Percentiles rank a stretch among this genome's conserved stretches.
Evolutionary conservation across 2,797 vertebrate species (phyloP).

Genomic region (Pantherophis vulpinus): DNA sequence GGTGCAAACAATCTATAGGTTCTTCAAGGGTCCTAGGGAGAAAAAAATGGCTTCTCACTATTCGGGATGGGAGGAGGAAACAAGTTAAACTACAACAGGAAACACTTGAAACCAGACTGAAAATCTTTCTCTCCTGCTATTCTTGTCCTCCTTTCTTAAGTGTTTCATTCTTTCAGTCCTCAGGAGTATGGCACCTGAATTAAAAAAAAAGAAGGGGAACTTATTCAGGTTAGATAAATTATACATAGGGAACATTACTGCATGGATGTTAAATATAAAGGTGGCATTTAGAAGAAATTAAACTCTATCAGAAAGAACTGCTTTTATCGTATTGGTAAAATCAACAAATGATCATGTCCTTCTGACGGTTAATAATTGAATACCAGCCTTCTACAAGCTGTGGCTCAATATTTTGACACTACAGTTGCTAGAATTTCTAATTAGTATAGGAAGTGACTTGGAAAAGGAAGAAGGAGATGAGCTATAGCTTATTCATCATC

Average conservation of each 20-base stretch:
- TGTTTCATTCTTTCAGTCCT: background rate
- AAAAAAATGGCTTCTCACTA: background rate
- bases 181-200: background rate
- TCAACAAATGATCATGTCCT: background rate
- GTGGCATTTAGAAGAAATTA: background rate
- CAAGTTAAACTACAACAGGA: background rate
- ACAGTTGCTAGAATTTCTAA: background rate
- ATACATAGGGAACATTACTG: background rate
- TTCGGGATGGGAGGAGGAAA: background rate
- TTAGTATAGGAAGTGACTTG: background rate
- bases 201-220: background rate
- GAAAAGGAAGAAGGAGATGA: background rate
- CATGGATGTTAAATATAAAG: background rate
- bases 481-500: background rate
- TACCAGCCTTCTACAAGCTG: background rate
- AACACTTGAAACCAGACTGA: background rate
- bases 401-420: background rate
- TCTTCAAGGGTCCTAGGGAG: background rate
- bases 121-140: background rate
- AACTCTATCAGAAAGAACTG: background rate
- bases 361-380: background rate
- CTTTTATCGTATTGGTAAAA: background rate
- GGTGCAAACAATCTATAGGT: background rate
- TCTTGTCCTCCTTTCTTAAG: background rate
- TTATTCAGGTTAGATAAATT: background rate